Base-by-base conservation (phyloP, 2,888 invertebrate species). In the Hypsopygia costalis region DNA sequence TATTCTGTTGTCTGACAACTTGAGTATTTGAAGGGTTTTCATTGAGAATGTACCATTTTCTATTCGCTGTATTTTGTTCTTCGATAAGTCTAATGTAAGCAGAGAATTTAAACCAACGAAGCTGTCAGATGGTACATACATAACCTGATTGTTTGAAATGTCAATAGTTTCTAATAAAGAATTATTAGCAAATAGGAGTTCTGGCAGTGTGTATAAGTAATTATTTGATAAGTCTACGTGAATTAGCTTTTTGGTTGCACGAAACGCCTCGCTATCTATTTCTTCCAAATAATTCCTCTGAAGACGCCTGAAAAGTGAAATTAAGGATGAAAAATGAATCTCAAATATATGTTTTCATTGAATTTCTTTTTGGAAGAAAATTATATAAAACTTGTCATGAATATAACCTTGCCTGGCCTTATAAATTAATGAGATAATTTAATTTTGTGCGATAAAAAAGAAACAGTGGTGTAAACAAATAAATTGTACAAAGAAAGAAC, bases 191-290 rank as follows among this genome's bases (percentile, higher is more conserved):
- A 94, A 93, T 34, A 93, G 62, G 21, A 82, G 81, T 41, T 83
- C 81, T 0, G 92, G 91, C 0, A 95, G 71, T 0, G 76, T 69
- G 35, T 81, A 85, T 8, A 95, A 76, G 36, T 85, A 83, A 67
- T 94, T 95, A 50, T 92, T 91, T 0, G 94, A 92, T 32, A 94
- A 64, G 59, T 94, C 92, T 35, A 94, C 81, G 37, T 93, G 93
- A 56, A 92, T 92, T 25, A 94, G 76, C 58, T 91, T 92, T 52
- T 86, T 89, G 22, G 93, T 79, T 31, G 87, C 78, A 31, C 81
- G 72, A 45, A 93, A 91, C n/a, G 92, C 78, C 49, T 90, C 85
- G 29, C 85, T 78, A 37, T 90, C 86, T 31, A 94, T 74, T 66
- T 92, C 91, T 73, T 92, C 91, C 40, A 94, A 62, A 47, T 90